These are phyloP conservation scores for Aphelinus certus DNA, from an alignment of 1,140 invertebrate species.

Conservation along the genomic window DNA sequence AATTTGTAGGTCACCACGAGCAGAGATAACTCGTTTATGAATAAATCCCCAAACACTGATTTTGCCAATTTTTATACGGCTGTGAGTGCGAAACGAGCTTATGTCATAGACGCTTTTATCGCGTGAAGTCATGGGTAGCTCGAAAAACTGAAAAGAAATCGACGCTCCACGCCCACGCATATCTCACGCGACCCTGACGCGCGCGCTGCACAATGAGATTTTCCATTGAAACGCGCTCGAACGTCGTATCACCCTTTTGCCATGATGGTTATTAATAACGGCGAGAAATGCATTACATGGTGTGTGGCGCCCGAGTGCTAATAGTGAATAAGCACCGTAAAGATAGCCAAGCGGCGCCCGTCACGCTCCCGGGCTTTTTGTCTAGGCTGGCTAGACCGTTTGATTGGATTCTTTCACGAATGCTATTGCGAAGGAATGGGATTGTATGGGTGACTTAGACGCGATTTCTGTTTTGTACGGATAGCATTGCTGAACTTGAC, in stretches of 20 bases:
- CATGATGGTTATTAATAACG: constrained; percentile 20
- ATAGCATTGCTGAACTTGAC: no score
- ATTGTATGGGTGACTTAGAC: no score
- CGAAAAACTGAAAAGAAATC: constrained; percentile 9
- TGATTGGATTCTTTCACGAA: no score
- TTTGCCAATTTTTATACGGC: not conserved
- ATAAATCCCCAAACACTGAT: not conserved
- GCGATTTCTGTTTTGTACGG: no score
- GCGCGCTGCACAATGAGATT: constrained; percentile 16
- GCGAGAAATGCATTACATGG: constrained; percentile 1
- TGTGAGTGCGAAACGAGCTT: constrained; percentile 7
- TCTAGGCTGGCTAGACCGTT: no score
- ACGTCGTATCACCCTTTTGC: not conserved
- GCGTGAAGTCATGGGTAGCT: not conserved
- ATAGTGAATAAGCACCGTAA: not conserved
- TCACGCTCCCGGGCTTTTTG: no score
- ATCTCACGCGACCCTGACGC: not conserved
- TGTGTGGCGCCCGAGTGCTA: not conserved
- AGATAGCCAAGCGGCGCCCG: no score
- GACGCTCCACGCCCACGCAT: constrained; percentile 18
- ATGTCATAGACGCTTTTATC: constrained; percentile 26
- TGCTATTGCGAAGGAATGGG: no score
- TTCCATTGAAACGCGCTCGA: not conserved
- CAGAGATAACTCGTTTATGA: not conserved
- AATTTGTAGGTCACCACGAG: no score